Percentiles rank a stretch among this genome's conserved stretches.
phyloP scores from a whole-genome alignment of 2,113 vertebrate species.

The Tiliqua scincoides region DNA sequence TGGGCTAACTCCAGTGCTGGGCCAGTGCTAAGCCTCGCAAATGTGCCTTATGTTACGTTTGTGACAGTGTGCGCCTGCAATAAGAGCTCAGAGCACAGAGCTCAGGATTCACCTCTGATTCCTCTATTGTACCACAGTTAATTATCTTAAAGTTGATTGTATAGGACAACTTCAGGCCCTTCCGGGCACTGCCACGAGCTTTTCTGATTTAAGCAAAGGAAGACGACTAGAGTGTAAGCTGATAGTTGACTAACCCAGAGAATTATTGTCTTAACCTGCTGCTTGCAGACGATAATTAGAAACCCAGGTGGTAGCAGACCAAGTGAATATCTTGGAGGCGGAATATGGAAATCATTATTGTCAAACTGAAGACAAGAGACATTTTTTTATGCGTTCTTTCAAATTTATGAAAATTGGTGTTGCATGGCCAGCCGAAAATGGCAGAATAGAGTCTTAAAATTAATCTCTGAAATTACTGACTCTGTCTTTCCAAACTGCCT shows the following conservation, averaged over 20 bases:
- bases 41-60: too few relatives aligned
- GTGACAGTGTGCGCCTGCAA: too few relatives aligned
- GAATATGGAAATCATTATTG: background rate
- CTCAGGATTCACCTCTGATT: too few relatives aligned
- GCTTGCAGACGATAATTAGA: background rate
- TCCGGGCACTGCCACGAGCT: background rate
- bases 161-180: background rate
- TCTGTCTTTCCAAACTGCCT: background rate
- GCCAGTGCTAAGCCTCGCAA: too few relatives aligned
- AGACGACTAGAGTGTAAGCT: background rate
- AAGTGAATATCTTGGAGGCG: background rate
- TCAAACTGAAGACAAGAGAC: background rate
- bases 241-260: background rate
- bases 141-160: background rate
- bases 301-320: background rate
- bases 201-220: background rate
- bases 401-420: background rate
- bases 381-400: background rate
- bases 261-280: background rate
- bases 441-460: background rate
- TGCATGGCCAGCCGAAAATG: background rate
- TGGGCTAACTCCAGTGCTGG: too few relatives aligned
- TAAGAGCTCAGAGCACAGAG: too few relatives aligned
- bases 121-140: background rate
- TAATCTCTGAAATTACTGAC: constrained; percentile 7